phyloP scores from a whole-genome alignment of 2,888 invertebrate genomes.

The Chelonus formosanus region DNA sequence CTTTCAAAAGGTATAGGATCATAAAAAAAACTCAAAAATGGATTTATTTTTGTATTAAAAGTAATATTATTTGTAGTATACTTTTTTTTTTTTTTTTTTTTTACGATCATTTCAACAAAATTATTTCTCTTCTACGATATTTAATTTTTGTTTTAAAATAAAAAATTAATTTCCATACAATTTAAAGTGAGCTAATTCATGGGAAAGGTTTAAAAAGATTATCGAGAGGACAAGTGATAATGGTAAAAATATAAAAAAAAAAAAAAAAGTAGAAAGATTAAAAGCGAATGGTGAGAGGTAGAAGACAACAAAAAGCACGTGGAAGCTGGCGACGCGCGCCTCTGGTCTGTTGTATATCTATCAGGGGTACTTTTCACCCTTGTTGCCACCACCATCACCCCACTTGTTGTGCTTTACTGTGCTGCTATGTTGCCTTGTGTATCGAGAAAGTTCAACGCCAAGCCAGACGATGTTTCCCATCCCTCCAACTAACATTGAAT shows the following conservation, averaged over 20 bases:
- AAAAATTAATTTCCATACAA: no score
- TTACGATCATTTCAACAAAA: no score
- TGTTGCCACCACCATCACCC: constrained; percentile 47
- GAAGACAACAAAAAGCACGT: constrained; percentile 50
- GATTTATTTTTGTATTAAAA: no score
- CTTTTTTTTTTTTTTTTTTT: no score
- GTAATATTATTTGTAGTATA: no score
- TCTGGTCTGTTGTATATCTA: constrained; percentile 49
- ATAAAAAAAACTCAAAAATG: no score
- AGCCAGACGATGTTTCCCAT: constrained; percentile 63
- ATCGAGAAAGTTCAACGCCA: constrained; percentile 65
- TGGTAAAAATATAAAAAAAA: constrained; percentile 38
- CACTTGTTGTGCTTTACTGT: constrained; percentile 65
- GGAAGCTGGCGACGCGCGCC: constrained; percentile 60
- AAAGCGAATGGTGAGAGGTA: constrained; percentile 30
- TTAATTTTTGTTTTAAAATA: no score
- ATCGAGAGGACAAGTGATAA: no score
- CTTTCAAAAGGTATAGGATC: not conserved
- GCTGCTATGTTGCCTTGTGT: constrained; percentile 64
- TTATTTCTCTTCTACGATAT: no score
- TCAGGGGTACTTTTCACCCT: constrained; percentile 53
- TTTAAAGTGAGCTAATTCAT: no score
- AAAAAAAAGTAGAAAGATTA: constrained; percentile 39
- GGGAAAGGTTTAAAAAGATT: no score
- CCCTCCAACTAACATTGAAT: constrained; percentile 51